A percentile compares a stretch with the other conserved stretches of the same genome.
These are phyloP conservation scores for Epizoanthus illoricatus DNA, from an alignment of 92 coral and sea anemone genomes.

Conservation along the genomic window DNA sequence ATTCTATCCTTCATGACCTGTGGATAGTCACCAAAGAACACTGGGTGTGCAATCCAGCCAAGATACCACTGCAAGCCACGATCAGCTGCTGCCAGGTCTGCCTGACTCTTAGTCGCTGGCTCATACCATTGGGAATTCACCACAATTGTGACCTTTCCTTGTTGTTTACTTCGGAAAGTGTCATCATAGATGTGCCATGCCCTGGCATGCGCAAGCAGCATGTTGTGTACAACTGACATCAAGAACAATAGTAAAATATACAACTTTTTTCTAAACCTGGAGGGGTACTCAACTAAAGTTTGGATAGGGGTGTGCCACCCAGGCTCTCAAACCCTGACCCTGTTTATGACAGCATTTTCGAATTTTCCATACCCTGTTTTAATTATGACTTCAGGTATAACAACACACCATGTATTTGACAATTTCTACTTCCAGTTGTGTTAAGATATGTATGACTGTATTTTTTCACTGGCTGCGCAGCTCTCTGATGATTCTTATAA, in stretches of 20 bases:
- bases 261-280: neutral
- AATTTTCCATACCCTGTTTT: too few relatives aligned
- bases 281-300: too few relatives aligned
- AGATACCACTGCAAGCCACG: slow-evolving; percentile 85
- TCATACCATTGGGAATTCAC: slow-evolving; percentile 84
- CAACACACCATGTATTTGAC: too few relatives aligned
- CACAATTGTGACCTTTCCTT: slow-evolving; percentile 75
- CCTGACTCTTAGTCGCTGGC: slow-evolving; percentile 65
- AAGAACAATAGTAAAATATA: neutral
- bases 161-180: slow-evolving; percentile 72
- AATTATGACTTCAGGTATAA: too few relatives aligned
- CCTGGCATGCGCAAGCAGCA: slow-evolving; percentile 82
- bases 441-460: too few relatives aligned
- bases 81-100: slow-evolving; percentile 76
- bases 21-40: slow-evolving; percentile 81
- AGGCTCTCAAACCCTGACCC: too few relatives aligned
- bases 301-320: too few relatives aligned
- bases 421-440: too few relatives aligned
- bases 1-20: slow-evolving; percentile 70
- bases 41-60: slow-evolving; percentile 92
- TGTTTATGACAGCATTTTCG: too few relatives aligned
- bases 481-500: too few relatives aligned
- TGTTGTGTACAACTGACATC: slow-evolving; percentile 72
- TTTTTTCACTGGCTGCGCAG: too few relatives aligned
- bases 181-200: slow-evolving; percentile 92